Conservation (phyloP, 2,113 vertebrate genomes). For the Callaeas wilsoni region DNA sequence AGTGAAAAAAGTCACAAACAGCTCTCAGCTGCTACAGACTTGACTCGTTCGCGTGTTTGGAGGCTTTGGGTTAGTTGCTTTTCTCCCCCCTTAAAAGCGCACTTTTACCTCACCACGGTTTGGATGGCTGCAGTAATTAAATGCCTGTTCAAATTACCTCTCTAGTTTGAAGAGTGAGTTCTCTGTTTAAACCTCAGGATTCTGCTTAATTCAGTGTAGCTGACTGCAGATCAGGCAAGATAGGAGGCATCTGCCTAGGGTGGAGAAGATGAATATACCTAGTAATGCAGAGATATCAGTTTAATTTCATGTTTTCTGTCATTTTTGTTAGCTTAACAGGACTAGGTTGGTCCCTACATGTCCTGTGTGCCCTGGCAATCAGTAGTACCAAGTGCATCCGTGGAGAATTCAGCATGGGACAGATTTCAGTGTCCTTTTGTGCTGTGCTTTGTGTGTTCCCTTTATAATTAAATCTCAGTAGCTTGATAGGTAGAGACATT, state of each 20-base stretch:
- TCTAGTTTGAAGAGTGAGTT: background rate
- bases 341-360: slow-evolving; percentile 9
- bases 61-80: background rate
- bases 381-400: background rate
- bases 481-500: background rate
- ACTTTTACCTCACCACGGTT: background rate
- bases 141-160: background rate
- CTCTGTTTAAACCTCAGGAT: background rate
- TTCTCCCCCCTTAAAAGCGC: background rate
- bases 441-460: background rate
- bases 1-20: slow-evolving; percentile 63
- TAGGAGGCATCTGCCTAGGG: background rate
- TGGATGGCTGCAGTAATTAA: slow-evolving; percentile 34
- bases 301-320: background rate
- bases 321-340: background rate
- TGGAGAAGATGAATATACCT: background rate
- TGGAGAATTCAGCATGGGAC: background rate
- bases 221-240: background rate
- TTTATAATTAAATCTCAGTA: background rate
- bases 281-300: background rate
- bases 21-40: slow-evolving; percentile 60
- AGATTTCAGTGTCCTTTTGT: background rate
- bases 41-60: background rate
- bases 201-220: background rate
- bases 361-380: slow-evolving; percentile 14